These are phyloP conservation scores for Trichosurus vulpecula DNA, from an alignment of 2,797 vertebrate genomes.

Conservation along the genomic window DNA sequence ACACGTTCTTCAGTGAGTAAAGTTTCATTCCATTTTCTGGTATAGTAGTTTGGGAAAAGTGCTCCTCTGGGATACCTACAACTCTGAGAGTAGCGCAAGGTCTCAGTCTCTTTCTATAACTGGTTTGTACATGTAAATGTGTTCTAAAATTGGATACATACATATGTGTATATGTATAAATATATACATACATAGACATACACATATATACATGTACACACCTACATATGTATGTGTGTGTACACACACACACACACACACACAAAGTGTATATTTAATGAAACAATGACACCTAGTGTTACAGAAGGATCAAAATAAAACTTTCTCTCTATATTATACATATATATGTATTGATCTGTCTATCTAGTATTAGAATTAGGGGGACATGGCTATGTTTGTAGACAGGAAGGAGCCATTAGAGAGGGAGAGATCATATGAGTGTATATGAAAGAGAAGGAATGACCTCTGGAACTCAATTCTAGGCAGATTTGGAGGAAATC, in stretches of 20 bases:
- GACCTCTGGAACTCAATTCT: neutral
- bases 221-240: neutral
- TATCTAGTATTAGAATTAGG: neutral
- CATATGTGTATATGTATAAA: too few relatives aligned
- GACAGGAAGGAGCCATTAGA: neutral
- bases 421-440: neutral
- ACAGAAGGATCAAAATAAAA: neutral
- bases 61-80: neutral
- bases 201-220: neutral
- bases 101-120: neutral
- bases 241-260: too few relatives aligned
- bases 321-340: neutral
- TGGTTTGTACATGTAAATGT: neutral
- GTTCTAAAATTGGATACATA: neutral
- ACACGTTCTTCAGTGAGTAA: too few relatives aligned
- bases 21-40: too few relatives aligned
- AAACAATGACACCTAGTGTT: slow-evolving; percentile 4
- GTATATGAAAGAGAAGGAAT: neutral
- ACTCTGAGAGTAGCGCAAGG: neutral
- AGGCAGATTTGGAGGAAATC: neutral
- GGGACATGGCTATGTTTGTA: neutral
- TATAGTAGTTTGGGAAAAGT: too few relatives aligned
- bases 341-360: too few relatives aligned
- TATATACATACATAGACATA: too few relatives aligned
- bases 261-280: neutral